Base-by-base conservation (phyloP, 2,113 vertebrate genomes). In the Lagopus muta region DNA sequence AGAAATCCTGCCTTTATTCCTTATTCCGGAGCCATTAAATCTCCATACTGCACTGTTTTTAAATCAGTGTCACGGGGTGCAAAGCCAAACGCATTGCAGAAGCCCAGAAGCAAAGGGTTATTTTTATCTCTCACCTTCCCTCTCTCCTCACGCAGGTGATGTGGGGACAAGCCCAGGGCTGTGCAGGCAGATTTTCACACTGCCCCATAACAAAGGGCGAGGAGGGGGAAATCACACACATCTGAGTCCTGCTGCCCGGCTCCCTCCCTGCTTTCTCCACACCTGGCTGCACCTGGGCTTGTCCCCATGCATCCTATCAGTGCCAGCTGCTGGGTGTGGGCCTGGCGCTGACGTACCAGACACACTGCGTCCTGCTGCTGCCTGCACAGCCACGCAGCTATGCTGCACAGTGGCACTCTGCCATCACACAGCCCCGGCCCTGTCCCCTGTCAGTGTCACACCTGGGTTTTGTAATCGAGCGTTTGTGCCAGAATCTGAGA, bases 301-400 rank as follows among this genome's bases (percentile, higher is more conserved):
- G 69, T 12, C 57, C 82, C 64, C 21, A 62, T 55, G 57, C 11
- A 8, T 8, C 48, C 47, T 9, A 4, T 45, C 2, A 1, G 4
- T n/a, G 6, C 42, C 75, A 52, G 75, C 48, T 30, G 55, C 18
- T 58, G 55, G 1, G 16, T 1, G 2, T 4, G n/a, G 42, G 61
- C 65, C 80, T 27, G 52, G 21, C 20, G 27, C 40, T 5, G 72
- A 8, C 0, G 1, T 3, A 36, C 28, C 0, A 0, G 1, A 0
- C 2, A 1, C 6, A 22, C 52, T 10, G 0, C 22, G 0, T 40
- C 42, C 91, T 2, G 0, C 0, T 0, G 17, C 45, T 2, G 3
- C 57, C 67, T 55, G 84, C 65, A 18, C 17, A 32, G 58, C 13
- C 69, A 38, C 2, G 34, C 65, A 18, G 66, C 20, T 11, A 0